A percentile compares a stretch with the other conserved stretches of the same genome.
These are phyloP conservation scores for Heliconius ethilla DNA, from an alignment of 2,888 invertebrate genomes.

Conservation along the genomic window DNA sequence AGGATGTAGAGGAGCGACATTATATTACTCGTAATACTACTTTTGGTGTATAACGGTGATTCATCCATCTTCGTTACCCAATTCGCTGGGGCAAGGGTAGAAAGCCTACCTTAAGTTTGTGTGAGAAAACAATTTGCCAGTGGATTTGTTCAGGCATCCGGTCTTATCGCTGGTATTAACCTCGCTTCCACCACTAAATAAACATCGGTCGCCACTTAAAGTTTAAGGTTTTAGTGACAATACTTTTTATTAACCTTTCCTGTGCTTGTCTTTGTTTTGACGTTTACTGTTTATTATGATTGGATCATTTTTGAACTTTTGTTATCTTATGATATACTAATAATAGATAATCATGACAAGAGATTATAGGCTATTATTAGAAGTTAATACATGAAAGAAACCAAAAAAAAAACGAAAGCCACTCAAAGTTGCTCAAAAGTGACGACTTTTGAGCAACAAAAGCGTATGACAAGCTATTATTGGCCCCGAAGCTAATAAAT, in stretches of 20 bases:
- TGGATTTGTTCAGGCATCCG: conserved; percentile 52
- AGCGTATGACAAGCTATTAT: conserved; percentile 50
- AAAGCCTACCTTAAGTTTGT: conserved; percentile 50
- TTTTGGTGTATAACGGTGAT: conserved; percentile 55
- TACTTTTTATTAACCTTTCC: not conserved
- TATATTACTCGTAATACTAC: conserved; percentile 45
- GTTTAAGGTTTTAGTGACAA: conserved; percentile 2
- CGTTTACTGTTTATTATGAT: not conserved
- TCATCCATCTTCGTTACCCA: conserved; percentile 71
- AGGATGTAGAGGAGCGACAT: conserved; percentile 45
- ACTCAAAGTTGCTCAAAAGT: conserved; percentile 37
- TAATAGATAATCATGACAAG: too few species aligned
- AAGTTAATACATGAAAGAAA: not conserved
- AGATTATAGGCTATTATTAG: too few species aligned
- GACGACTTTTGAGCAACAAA: conserved; percentile 14
- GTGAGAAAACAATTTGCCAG: conserved; percentile 57
- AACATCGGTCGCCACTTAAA: conserved; percentile 22
- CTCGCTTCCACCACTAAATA: conserved; percentile 32
- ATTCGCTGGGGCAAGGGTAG: conserved; percentile 60
- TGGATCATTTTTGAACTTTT: not conserved
- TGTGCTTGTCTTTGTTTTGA: not conserved
- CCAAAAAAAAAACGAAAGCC: not conserved
- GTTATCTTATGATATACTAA: too few species aligned
- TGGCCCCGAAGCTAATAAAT: conserved; percentile 60
- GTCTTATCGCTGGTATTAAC: conserved; percentile 51